Base-by-base conservation (phyloP, 2,888 invertebrate genomes). In the Odontomyia ornata region DNA sequence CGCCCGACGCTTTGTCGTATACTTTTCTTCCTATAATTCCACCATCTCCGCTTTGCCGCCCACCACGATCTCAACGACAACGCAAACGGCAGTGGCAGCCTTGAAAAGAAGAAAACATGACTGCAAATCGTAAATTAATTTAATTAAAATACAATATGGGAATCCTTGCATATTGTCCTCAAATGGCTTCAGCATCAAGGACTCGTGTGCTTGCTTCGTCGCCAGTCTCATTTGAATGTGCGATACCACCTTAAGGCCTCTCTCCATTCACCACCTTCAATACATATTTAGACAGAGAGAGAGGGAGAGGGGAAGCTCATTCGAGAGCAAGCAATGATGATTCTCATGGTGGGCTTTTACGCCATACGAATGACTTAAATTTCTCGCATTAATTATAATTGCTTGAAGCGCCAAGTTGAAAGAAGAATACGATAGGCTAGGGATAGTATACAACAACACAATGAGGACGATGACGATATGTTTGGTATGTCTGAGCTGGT, bases 51-150 rank as follows among this genome's bases (percentile, higher is more conserved):
- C 21, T 56, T n/a, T 18, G 5, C 56, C 18, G 18, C 56, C 56
- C 18, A n/a, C 46, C n/a, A 46, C 21, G 56, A 15, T 56, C 5
- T 36, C 9, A n/a, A n/a, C n/a, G n/a, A n/a, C n/a, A n/a, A n/a
- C n/a, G n/a, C n/a, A n/a, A n/a, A n/a, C n/a, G n/a, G n/a, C 36
- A 36, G 36, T 9, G 36, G 9, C 36, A 36, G 3, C 36, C 36
- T 36, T 36, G 36, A 36, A 36, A 36, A 36, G 27, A 30, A 27
- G 56, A 72, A 46, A 69, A 72, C 71, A 72, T 72, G 71, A 28
- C 71, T 72, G 71, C 52, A 72, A 72, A 72, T 72, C 71, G 71
- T 72, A 72, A 72, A 72, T 72, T 72, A 72, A 72, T 72, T 72
- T 72, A 72, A 72, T 72, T 72, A 72, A 72, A 72, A 56, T 28